Base-by-base conservation (phyloP, 2,113 vertebrate species). In the Apteryx owenii region DNA sequence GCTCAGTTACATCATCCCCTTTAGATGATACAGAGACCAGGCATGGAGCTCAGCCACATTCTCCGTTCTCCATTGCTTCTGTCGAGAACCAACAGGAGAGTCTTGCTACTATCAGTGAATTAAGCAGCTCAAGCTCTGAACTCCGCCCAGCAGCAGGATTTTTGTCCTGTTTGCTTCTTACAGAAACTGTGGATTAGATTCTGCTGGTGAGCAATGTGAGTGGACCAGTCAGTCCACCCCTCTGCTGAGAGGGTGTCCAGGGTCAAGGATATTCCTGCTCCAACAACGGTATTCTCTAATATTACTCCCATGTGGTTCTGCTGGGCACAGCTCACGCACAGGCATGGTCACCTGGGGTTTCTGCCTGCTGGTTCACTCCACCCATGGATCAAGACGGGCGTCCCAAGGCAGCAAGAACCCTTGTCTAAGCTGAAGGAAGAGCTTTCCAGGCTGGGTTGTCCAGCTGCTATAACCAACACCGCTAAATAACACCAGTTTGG, bases 291-390 rank as follows among this genome's bases (percentile, higher is more conserved):
- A 3, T 42, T 56, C 44, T 76, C 23, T 73, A 6, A 46, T 12
- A 8, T 3, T 0, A 0, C 15, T 90, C 7, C 36, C 69, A 14
- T 7, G 3, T 3, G 4, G 16, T 46, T 6, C 33, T 80, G 29
- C 33, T 3, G 0, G 42, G 46, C 21, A 68, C 31, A 25, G 40
- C n/a, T 19, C 51, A 10, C 28, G 7, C 6, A 18, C 0, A 1
- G 12, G 4, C 28, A 4, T 19, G 42, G 48, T 88, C 51, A 33
- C 6, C 4, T 36, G 31, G 20, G 12, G 15, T 9, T 65, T 85
- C 70, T 80, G 29, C 48, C 62, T 61, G 5, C 28, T 76, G 31
- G 28, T 5, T 12, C n/a, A 48, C 69, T 33, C 20, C 62, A 10
- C 75, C 22, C 40, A 3, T 28, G 44, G 60, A 7, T 66, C 60